These are phyloP conservation scores for Terrapene triunguis DNA, from an alignment of 2,113 vertebrate species.

Conservation along the genomic window DNA sequence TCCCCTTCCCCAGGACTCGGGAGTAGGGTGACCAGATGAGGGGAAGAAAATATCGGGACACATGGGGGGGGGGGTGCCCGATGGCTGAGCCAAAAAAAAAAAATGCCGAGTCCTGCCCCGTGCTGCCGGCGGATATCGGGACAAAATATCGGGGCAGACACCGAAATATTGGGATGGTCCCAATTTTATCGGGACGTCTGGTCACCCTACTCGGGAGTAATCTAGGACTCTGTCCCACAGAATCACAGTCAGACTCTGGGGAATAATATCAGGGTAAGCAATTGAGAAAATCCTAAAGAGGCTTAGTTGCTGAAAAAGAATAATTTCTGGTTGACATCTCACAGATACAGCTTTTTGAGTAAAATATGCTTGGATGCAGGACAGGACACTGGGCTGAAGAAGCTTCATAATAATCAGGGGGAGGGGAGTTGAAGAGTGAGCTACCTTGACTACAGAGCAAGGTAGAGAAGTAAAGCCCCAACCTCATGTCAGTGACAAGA, in stretches of 20 bases:
- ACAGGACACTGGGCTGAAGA: background rate
- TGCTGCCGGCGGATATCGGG: too few relatives aligned
- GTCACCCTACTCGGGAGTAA: background rate
- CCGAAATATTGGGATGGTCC: too few relatives aligned
- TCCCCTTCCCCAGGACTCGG: background rate
- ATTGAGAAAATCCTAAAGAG: background rate
- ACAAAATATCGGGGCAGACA: too few relatives aligned
- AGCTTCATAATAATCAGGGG: rapidly evolving
- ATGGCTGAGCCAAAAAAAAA: too few relatives aligned
- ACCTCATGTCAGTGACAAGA: rapidly evolving
- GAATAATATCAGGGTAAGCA: background rate
- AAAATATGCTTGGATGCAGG: background rate
- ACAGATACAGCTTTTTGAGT: background rate
- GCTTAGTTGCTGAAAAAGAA: background rate
- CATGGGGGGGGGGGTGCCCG: too few relatives aligned
- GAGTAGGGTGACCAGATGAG: too few relatives aligned
- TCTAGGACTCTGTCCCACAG: rapidly evolving
- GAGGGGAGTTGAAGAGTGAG: rapidly evolving
- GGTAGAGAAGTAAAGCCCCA: rapidly evolving
- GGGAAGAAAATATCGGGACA: too few relatives aligned
- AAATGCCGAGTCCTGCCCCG: too few relatives aligned
- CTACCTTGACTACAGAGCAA: background rate
- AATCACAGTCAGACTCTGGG: background rate
- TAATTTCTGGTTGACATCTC: background rate
- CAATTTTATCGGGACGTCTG: too few relatives aligned